phyloP scores from a whole-genome alignment of 2,113 vertebrate genomes.

The Siphamia tubifer region DNA sequence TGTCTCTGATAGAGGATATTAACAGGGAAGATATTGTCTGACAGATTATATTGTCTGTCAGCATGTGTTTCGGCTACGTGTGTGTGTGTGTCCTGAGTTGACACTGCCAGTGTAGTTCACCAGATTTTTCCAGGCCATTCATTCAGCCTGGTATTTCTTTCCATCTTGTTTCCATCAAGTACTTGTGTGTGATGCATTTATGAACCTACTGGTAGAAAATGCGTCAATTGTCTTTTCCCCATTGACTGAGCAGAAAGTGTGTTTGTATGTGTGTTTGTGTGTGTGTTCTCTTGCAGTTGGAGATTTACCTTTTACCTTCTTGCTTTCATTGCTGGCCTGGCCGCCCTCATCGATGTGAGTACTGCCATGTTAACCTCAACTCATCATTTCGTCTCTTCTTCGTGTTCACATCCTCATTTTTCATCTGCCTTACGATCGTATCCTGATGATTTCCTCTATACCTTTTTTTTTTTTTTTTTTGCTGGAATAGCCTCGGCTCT shows the following conservation, averaged over 20 bases:
- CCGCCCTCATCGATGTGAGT: constrained; percentile 92
- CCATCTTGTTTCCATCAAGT: constrained; percentile 7
- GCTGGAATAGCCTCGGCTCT: constrained; percentile 5
- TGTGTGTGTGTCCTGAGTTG: constrained; percentile 16
- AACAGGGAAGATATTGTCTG: neutral
- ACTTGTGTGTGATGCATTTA: neutral
- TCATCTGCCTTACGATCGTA: neutral
- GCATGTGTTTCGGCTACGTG: neutral
- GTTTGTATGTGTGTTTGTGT: constrained; percentile 64
- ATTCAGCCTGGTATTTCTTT: constrained; percentile 9
- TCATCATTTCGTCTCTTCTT: neutral
- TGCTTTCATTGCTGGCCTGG: constrained; percentile 93
- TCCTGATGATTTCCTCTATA: neutral
- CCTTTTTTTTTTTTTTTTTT: neutral
- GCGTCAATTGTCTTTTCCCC: constrained; percentile 20
- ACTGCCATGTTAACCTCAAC: constrained; percentile 15
- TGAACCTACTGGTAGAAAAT: constrained; percentile 22
- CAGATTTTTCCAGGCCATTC: constrained; percentile 25
- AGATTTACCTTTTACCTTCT: constrained; percentile 96
- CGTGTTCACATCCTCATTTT: neutral
- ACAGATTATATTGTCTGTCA: constrained; percentile 10
- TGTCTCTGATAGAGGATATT: constrained; percentile 15
- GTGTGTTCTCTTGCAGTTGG: constrained; percentile 90
- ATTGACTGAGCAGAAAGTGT: constrained; percentile 62
- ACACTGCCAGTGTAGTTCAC: constrained; percentile 10